A percentile compares a stretch with the other conserved stretches of the same genome.
Conservation (phyloP, 2,113 vertebrate species). For the Microcebus murinus region DNA sequence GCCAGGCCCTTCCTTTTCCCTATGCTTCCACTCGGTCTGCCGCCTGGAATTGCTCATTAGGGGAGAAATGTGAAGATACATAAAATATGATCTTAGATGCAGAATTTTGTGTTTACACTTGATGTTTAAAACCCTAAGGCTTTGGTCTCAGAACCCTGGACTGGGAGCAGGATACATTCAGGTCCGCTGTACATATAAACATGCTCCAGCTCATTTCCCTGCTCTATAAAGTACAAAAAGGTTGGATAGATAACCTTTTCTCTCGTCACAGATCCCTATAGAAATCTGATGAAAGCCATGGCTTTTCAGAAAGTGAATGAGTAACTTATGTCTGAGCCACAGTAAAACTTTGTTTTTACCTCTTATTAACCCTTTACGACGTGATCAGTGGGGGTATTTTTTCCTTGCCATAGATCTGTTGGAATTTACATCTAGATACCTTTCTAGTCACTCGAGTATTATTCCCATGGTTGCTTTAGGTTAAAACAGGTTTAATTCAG, state of each 20-base stretch:
- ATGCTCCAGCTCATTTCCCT: constrained; percentile 2
- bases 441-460: not conserved
- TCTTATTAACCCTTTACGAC: not conserved
- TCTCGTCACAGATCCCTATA: not conserved
- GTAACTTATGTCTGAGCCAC: not conserved
- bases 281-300: not conserved
- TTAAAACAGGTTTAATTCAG: not conserved
- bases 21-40: not conserved
- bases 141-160: constrained; percentile 40
- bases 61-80: constrained; percentile 35
- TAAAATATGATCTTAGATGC: constrained; percentile 42
- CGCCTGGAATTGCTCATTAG: constrained; percentile 64
- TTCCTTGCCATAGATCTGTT: no score
- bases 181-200: not conserved
- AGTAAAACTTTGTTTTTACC: not conserved
- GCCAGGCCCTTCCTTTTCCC: not conserved
- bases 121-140: constrained; percentile 52
- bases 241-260: not conserved
- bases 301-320: not conserved
- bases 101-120: constrained; percentile 37
- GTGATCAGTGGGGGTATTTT: not conserved
- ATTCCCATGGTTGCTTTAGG: not conserved
- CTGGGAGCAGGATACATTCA: not conserved
- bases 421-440: no score
- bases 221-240: not conserved